Conservation (phyloP, 2,888 invertebrate species). For the Halictus quadricinctus region DNA sequence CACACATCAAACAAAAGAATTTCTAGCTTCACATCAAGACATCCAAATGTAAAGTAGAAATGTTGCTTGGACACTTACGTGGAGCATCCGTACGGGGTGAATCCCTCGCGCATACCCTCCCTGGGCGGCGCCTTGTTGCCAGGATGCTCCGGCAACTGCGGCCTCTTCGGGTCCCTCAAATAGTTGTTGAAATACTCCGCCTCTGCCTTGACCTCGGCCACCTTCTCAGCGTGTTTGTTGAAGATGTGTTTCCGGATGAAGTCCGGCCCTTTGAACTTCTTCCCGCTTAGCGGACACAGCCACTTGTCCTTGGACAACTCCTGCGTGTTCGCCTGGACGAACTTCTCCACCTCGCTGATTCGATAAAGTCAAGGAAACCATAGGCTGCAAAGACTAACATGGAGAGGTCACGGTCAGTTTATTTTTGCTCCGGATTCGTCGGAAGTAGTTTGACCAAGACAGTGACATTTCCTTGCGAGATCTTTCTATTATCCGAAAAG, state of each 20-base stretch:
- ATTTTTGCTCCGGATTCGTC: too few species aligned
- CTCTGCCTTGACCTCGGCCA: slow-evolving; percentile 98
- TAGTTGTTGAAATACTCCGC: slow-evolving; percentile 99
- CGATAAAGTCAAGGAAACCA: slow-evolving; percentile 54
- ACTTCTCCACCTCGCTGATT: slow-evolving; percentile 93
- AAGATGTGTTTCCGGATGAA: slow-evolving; percentile 99
- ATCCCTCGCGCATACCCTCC: slow-evolving; percentile 81
- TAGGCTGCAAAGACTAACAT: neutral
- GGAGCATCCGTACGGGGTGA: slow-evolving; percentile 78
- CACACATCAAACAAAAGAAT: neutral
- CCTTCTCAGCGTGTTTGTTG: slow-evolving; percentile 98
- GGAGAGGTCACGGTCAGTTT: neutral
- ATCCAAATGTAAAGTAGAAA: neutral
- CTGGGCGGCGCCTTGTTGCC: slow-evolving; percentile 84
- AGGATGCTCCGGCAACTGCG: slow-evolving; percentile 94
- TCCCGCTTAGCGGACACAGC: slow-evolving; percentile 98
- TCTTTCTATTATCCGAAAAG: slow-evolving; percentile 62
- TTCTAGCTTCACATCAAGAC: neutral
- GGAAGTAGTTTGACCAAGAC: neutral
- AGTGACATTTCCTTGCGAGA: neutral
- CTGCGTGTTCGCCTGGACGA: slow-evolving; percentile 97
- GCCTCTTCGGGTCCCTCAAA: slow-evolving; percentile 95
- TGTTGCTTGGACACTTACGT: slow-evolving; percentile 53
- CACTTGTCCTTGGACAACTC: slow-evolving; percentile 99
- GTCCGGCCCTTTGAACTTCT: slow-evolving; percentile 99